Percentiles rank a stretch among this genome's conserved stretches.
Conservation (phyloP, 2,888 invertebrate species). For the Criorhina ranunculi region DNA sequence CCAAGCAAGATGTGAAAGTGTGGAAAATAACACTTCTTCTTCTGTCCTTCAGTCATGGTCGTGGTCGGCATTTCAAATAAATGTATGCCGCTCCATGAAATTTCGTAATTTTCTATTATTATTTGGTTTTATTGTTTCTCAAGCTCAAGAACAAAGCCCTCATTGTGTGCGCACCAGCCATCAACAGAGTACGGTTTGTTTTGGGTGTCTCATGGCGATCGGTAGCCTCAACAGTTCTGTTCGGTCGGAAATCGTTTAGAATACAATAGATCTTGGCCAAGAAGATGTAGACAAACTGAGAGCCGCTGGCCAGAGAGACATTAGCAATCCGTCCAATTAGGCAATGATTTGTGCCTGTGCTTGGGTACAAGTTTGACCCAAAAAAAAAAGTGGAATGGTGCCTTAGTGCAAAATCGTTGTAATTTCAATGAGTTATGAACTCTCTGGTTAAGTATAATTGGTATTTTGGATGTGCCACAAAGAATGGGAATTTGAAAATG, state of each 20-base stretch:
- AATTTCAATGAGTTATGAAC: conserved; percentile 51
- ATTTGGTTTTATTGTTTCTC: conserved; percentile 21
- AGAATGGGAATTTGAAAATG: conserved; percentile 35
- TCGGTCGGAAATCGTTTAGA: conserved; percentile 31
- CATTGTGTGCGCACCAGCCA: conserved; percentile 14
- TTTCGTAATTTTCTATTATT: conserved; percentile 64
- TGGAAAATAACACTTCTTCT: conserved; percentile 54
- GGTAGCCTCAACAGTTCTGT: conserved; percentile 24
- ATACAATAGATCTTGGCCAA: conserved; percentile 48
- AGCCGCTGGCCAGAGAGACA: conserved; percentile 9
- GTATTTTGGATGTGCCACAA: conserved; percentile 43
- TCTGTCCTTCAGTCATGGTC: conserved; percentile 6
- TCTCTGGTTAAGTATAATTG: conserved; percentile 26
- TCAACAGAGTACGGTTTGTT: conserved; percentile 14
- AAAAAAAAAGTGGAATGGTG: conserved; percentile 23
- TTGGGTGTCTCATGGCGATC: conserved; percentile 37
- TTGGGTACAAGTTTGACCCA: conserved; percentile 40
- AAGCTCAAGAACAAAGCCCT: conserved; percentile 17
- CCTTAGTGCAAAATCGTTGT: conserved; percentile 51
- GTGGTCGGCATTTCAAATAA: conserved; percentile 27
- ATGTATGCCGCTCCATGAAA: conserved; percentile 45
- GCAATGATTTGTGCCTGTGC: conserved; percentile 16
- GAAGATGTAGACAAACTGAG: conserved; percentile 22
- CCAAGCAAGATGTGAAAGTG: conserved; percentile 57
- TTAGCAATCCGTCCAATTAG: conserved; percentile 63